These are phyloP conservation scores for Carollia perspicillata DNA, from an alignment of 2,113 vertebrate genomes.

Conservation along the genomic window DNA sequence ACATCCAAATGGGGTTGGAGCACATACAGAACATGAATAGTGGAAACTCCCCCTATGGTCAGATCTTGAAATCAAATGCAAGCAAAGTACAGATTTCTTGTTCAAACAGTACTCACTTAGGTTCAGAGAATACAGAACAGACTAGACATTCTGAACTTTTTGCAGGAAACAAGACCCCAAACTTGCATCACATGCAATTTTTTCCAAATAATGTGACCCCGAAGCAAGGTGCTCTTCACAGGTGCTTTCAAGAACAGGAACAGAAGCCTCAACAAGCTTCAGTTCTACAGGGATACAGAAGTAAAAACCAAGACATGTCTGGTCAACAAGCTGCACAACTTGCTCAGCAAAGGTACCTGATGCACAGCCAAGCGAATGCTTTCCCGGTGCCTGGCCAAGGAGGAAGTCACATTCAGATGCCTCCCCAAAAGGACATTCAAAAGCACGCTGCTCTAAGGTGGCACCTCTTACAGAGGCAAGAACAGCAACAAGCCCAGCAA, in stretches of 20 bases:
- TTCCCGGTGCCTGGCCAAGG: slow-evolving; percentile 79
- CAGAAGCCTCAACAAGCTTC: slow-evolving; percentile 72
- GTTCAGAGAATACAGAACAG: slow-evolving; percentile 77
- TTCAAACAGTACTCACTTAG: slow-evolving; percentile 74
- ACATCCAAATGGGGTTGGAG: slow-evolving; percentile 78
- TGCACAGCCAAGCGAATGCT: slow-evolving; percentile 79
- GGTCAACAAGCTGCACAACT: slow-evolving; percentile 64
- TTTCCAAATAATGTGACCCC: slow-evolving; percentile 81
- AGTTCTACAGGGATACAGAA: slow-evolving; percentile 74
- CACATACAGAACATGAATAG: slow-evolving; percentile 76
- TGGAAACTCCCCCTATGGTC: slow-evolving; percentile 74
- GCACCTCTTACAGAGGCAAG: slow-evolving; percentile 92
- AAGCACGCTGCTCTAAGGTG: slow-evolving; percentile 91
- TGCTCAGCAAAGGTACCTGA: slow-evolving; percentile 79
- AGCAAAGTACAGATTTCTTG: slow-evolving; percentile 73
- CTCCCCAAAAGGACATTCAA: slow-evolving; percentile 86
- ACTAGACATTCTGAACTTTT: slow-evolving; percentile 48
- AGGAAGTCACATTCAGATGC: slow-evolving; percentile 70
- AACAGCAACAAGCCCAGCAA: slow-evolving; percentile 85
- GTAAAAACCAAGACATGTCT: slow-evolving; percentile 63
- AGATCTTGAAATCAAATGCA: slow-evolving; percentile 71
- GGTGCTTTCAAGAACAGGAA: slow-evolving; percentile 81
- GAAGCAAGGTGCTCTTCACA: slow-evolving; percentile 82
- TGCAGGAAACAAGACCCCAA: slow-evolving; percentile 72
- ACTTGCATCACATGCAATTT: slow-evolving; percentile 82